Percentiles rank a stretch among this genome's conserved stretches.
phyloP scores from a whole-genome alignment of 1,140 invertebrate species.

The Drosophila pandora region DNA sequence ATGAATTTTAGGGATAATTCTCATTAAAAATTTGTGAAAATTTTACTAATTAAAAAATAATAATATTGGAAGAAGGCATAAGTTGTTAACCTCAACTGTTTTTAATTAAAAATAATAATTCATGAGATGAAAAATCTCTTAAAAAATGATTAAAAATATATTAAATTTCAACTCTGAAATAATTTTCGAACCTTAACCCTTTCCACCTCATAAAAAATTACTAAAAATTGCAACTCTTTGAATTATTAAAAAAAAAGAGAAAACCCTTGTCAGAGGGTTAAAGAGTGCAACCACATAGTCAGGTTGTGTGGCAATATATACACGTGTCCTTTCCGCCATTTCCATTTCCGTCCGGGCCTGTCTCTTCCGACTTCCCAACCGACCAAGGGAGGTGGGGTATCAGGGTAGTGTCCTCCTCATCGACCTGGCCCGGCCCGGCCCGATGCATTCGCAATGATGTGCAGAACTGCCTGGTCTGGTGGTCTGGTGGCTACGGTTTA shows the following conservation, averaged over 20 bases:
- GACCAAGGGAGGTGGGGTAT: too few species aligned
- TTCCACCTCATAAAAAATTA: not conserved
- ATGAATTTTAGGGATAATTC: too few species aligned
- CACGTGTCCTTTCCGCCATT: constrained; percentile 48
- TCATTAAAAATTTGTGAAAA: too few species aligned
- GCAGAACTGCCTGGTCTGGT: constrained; percentile 24
- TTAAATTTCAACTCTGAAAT: too few species aligned
- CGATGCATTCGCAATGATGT: constrained; percentile 57
- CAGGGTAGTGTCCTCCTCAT: too few species aligned
- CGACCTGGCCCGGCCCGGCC: not conserved
- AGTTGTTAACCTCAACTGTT: too few species aligned
- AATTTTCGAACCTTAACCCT: too few species aligned
- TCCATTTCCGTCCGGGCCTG: constrained; percentile 37
- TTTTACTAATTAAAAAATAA: too few species aligned
- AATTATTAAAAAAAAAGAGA: not conserved
- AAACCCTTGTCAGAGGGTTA: not conserved
- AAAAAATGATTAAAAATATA: too few species aligned
- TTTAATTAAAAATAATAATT: too few species aligned
- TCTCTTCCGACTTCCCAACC: not conserved
- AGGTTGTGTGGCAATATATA: constrained; percentile 20
- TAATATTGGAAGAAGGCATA: too few species aligned
- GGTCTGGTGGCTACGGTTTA: constrained; percentile 27
- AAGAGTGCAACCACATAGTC: constrained; percentile 26
- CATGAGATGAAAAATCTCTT: too few species aligned
- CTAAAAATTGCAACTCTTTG: not conserved